Conservation (phyloP, 2,113 vertebrate genomes). For the Pterocles burchelli region DNA sequence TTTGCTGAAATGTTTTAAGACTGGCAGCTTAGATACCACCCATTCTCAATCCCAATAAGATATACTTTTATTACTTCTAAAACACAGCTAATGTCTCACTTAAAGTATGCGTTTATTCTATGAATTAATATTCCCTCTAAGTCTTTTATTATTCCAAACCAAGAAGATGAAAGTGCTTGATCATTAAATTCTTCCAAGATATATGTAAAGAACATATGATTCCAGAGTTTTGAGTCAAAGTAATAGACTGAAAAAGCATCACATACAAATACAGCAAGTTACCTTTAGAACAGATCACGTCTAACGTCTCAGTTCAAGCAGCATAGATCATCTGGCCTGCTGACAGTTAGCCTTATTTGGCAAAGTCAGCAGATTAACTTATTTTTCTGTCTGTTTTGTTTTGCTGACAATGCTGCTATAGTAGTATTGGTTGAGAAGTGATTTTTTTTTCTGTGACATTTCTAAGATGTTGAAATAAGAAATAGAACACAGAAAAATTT, state of each 20-base stretch:
- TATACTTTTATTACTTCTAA: background rate
- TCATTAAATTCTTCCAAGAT: background rate
- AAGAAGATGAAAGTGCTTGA: background rate
- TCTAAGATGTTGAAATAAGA: background rate
- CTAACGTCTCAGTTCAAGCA: background rate
- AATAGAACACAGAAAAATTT: background rate
- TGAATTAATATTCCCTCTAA: background rate
- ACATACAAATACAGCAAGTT: background rate
- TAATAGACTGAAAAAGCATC: background rate
- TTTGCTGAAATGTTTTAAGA: background rate
- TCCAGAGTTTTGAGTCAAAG: background rate
- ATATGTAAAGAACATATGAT: background rate
- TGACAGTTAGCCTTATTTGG: background rate
- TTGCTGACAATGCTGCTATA: background rate
- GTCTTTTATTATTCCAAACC: background rate
- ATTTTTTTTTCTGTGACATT: background rate
- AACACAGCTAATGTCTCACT: background rate
- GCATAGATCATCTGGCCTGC: background rate
- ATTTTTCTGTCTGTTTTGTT: background rate
- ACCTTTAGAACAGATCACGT: background rate
- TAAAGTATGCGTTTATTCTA: background rate
- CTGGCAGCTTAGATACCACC: background rate
- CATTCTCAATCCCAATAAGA: background rate
- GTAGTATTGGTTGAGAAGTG: background rate
- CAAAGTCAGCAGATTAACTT: background rate